These are phyloP conservation scores for Cryptoleucopteryx plumbea DNA, from an alignment of 2,113 vertebrate species.

Conservation along the genomic window DNA sequence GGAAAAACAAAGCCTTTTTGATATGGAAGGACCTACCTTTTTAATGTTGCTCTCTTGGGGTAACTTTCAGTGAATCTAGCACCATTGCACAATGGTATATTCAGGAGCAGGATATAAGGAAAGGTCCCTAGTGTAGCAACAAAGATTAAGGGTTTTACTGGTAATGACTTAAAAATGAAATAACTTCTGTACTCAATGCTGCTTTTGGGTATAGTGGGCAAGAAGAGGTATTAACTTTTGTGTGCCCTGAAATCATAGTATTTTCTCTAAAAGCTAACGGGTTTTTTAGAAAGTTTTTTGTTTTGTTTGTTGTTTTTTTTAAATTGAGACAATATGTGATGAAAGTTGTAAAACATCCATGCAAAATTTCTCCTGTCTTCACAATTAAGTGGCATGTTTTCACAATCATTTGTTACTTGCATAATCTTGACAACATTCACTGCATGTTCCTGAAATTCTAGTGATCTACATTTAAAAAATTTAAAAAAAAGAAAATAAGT, in stretches of 20 bases:
- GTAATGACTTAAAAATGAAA: neutral
- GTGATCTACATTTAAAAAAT: neutral
- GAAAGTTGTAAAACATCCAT: neutral
- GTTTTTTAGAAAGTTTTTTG: neutral
- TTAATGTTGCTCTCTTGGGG: neutral
- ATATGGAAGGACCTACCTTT: neutral
- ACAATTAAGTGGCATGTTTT: neutral
- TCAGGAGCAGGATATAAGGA: neutral
- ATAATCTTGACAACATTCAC: no score
- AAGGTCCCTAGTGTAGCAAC: neutral
- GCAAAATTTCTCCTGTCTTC: neutral
- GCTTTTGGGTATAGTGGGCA: neutral
- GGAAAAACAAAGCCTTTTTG: neutral
- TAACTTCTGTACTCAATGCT: neutral
- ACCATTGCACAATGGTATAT: neutral
- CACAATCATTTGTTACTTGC: neutral
- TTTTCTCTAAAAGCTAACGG: neutral
- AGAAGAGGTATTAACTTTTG: neutral
- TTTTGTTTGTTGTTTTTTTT: neutral
- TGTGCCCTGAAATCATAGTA: neutral
- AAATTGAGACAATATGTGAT: neutral
- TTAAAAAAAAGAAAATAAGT: neutral
- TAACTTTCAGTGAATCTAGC: neutral
- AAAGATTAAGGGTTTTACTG: neutral
- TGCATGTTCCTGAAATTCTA: neutral